Evolutionary conservation across 2,888 invertebrate genomes (phyloP).

Genomic region (Hypena proboscidalis): DNA sequence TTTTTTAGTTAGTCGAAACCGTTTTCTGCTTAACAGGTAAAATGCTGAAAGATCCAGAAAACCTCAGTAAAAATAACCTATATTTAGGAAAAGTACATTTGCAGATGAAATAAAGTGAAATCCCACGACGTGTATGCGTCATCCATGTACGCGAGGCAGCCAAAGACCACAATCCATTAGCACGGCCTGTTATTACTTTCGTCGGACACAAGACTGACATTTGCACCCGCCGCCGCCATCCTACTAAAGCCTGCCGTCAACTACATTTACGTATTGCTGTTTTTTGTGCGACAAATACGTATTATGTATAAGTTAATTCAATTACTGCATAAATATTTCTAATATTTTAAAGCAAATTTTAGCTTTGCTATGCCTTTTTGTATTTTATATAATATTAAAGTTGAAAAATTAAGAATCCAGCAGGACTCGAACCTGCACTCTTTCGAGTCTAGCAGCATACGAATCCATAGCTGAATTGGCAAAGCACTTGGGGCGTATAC

Average conservation of each 20-base stretch:
- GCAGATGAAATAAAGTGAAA: constrained; percentile 35
- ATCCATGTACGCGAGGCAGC: constrained; percentile 32
- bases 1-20: too few species aligned
- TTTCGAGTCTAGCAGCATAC: too few species aligned
- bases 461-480: too few species aligned
- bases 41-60: too few species aligned
- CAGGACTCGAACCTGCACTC: too few species aligned
- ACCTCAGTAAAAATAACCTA: not conserved
- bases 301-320: not conserved
- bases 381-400: too few species aligned
- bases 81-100: constrained; percentile 7
- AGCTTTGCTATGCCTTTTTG: too few species aligned
- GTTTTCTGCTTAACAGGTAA: too few species aligned
- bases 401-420: too few species aligned
- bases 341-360: too few species aligned
- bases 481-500: too few species aligned
- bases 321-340: not conserved
- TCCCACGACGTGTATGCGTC: constrained; percentile 38
- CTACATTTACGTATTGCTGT: constrained; percentile 29
- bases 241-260: constrained; percentile 45
- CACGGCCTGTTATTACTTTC: constrained; percentile 60
- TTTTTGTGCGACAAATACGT: constrained; percentile 31
- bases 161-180: constrained; percentile 68
- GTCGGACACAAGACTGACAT: constrained; percentile 57
- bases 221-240: constrained; percentile 52